Base-by-base conservation (phyloP, 2,888 invertebrate species). In the Muscina levida region DNA sequence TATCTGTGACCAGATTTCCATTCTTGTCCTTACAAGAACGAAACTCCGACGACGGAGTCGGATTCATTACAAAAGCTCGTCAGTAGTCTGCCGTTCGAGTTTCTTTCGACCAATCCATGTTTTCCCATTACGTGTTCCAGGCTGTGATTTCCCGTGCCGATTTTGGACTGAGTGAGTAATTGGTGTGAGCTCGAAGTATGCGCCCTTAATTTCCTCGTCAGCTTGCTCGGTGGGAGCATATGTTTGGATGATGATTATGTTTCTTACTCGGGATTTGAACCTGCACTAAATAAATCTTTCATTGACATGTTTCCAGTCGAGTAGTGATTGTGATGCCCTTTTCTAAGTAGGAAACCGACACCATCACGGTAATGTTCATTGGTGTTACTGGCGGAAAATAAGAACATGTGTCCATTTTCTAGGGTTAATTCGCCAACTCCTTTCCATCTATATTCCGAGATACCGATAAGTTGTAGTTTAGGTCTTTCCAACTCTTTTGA, bases 261-360 rank as follows among this genome's bases (percentile, higher is more conserved):
- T 57, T 24, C 26, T 13, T 57, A 5, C n/a, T 57, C 26, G 8
- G 13, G 15, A 57, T 57, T 15, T 57, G 37, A 26, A 31, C 26
- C 57, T 57, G 3, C 26, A 37, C 57, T 24, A 57, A n/a, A 37
- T 31, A 10, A 57, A 57, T 53, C 22, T 53, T 26, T 24, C 26
- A 53, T 53, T 15, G 17, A 17, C n/a, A 13, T 10, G 44, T 13
- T 44, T 44, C 13, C 44, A 10, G 44, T 44, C 13, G 13, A 44
- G 44, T 13, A 44, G 44, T 10, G 44, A 44, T 44, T 44, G 44
- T 44, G 44, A 10, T 2, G 44, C 44, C 2, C 13, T 44, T 13
- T 13, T 10, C 44, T 44, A 10, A 44, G 44, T 44, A n/a, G 44
- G n/a, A 44, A 44, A 13, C 44, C 44, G 44, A n/a, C n/a, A n/a